Percentiles rank a stretch among this genome's conserved stretches.
Conservation (phyloP, 2,888 invertebrate genomes). For the Acanthosepion esculentum region DNA sequence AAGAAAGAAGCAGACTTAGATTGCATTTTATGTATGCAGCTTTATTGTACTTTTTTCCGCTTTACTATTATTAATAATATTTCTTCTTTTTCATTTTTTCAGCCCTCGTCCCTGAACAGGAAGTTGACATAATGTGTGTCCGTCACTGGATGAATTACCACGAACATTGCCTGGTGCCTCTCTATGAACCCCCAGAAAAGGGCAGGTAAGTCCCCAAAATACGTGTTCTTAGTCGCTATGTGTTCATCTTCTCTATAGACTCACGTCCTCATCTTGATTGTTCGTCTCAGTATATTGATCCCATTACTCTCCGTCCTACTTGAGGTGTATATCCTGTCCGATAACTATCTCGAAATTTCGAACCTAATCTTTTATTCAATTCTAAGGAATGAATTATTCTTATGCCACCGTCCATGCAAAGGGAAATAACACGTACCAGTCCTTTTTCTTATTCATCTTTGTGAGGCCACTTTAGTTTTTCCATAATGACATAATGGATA, state of each 20-base stretch:
- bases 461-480: too few relatives aligned
- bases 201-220: neutral
- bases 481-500: too few relatives aligned
- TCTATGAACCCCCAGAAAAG: slow-evolving; percentile 24
- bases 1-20: too few relatives aligned
- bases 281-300: too few relatives aligned
- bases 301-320: neutral
- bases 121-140: neutral
- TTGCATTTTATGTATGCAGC: too few relatives aligned
- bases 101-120: neutral
- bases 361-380: neutral
- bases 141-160: slow-evolving; percentile 41
- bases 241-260: too few relatives aligned
- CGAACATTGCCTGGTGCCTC: slow-evolving; percentile 35
- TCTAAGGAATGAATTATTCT: too few relatives aligned
- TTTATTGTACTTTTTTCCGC: too few relatives aligned
- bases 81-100: neutral
- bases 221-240: neutral
- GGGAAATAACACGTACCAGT: too few relatives aligned
- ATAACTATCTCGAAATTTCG: neutral
- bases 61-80: neutral
- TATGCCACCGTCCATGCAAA: too few relatives aligned
- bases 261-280: too few relatives aligned
- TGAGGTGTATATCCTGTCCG: neutral
- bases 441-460: too few relatives aligned